Conservation (phyloP, 2,797 vertebrate species). For the Hephaestus fuliginosus region DNA sequence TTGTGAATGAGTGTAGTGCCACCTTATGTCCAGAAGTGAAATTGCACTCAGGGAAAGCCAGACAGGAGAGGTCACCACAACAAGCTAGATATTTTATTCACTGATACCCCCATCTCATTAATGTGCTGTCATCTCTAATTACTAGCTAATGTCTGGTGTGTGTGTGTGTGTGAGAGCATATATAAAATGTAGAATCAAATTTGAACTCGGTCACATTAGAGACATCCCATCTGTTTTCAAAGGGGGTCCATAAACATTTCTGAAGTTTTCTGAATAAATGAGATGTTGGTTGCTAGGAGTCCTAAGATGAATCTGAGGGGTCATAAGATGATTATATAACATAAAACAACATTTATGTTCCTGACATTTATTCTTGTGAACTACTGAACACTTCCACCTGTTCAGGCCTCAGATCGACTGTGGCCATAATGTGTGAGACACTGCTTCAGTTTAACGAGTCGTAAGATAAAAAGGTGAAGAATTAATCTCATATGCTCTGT, state of each 20-base stretch:
- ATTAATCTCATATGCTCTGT: background rate
- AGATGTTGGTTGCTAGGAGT: background rate
- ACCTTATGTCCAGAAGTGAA: constrained; percentile 35
- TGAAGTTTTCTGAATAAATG: background rate
- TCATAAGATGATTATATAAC: background rate
- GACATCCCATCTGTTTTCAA: background rate
- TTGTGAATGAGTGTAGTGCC: constrained; percentile 14
- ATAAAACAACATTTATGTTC: background rate
- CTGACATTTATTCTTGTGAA: background rate
- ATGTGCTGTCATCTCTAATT: background rate
- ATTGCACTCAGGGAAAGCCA: constrained; percentile 24
- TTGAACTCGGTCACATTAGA: background rate
- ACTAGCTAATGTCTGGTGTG: background rate
- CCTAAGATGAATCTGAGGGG: background rate
- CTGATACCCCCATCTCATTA: background rate
- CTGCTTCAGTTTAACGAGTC: background rate
- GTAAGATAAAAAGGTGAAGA: background rate
- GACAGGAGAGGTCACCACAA: constrained; percentile 2
- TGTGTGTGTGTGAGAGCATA: background rate
- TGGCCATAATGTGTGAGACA: constrained; percentile 7
- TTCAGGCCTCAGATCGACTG: background rate
- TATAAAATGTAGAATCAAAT: background rate
- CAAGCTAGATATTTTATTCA: background rate
- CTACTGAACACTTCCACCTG: fast-evolving
- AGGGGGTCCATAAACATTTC: background rate